Base-by-base conservation (phyloP, 2,888 invertebrate species). In the Drosophila hamatofila region DNA sequence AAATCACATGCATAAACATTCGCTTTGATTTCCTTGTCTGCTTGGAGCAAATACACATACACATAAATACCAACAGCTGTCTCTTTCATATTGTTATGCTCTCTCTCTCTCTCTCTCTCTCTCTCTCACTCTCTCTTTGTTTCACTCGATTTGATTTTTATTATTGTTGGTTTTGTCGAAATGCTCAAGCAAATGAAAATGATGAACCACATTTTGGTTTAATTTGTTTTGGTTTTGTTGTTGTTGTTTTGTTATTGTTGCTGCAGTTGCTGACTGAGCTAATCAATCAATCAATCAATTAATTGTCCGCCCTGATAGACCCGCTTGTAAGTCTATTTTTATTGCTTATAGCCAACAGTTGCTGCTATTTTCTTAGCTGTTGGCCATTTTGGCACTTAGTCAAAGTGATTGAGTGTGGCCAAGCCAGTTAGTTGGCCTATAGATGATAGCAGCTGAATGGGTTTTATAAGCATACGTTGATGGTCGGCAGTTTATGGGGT, bases 241-340 rank as follows among this genome's bases (percentile, higher is more conserved):
- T 7, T 52, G 3, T 48, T 59, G 21, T 35, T 60, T 25, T 37
- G 16, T 51, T 62, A 25, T 37, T 61, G 33, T 48, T 37, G 37
- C 21, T 30, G 25, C 48, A 46, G 23, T 56, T 61, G 57, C 61
- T 65, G 52, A 41, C 39, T 63, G 21, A 37, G 64, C 87, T 80
- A 88, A 86, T 86, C 86, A 88, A 83, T 83, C 85, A 85, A 88
- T 83, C 83, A 83, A 89, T 88, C 86, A 86, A 88, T 86, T 86
- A 86, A 85, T 78, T 80, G 83, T 12, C 67, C 75, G 48, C n/a
- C 49, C 63, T 63, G 56, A 72, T 77, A 59, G 58, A 35, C 39
- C 54, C 52, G 56, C 52, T 11, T 56, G 56, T 67, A 58, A 73
- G 78, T 72, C 68, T 89, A 69, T 83, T 89, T 89, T 86, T 67